Percentiles rank a stretch among this genome's conserved stretches.
These are phyloP conservation scores for Albula goreensis DNA, from an alignment of 2,113 vertebrate species.

Conservation along the genomic window DNA sequence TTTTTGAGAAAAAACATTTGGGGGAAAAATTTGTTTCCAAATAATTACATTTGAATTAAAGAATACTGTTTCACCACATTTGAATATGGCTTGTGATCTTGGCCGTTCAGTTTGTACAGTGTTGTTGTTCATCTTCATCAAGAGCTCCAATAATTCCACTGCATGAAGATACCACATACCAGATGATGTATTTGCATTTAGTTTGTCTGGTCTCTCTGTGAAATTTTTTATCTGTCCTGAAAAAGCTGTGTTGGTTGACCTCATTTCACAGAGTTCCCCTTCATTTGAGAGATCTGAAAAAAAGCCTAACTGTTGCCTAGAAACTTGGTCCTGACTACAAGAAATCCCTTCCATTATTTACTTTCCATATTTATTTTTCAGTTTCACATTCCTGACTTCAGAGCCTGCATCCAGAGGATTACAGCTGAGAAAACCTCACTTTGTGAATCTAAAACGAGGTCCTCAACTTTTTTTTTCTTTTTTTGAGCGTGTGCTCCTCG, in stretches of 20 bases:
- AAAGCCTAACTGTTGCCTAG: slow-evolving; percentile 67
- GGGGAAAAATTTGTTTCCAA: too few species aligned
- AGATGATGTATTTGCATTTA: neutral
- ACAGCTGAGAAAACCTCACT: slow-evolving; percentile 50
- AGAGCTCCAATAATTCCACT: too few species aligned
- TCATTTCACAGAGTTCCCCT: slow-evolving; percentile 37
- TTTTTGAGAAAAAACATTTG: too few species aligned
- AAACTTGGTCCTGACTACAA: slow-evolving; percentile 66
- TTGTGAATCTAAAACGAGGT: neutral
- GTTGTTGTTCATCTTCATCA: too few species aligned
- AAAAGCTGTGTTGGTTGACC: slow-evolving; percentile 46
- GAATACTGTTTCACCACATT: too few species aligned
- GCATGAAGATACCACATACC: neutral
- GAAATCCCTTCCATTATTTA: slow-evolving; percentile 57
- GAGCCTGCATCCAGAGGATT: slow-evolving; percentile 45
- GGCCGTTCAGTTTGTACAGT: too few species aligned
- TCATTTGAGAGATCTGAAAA: slow-evolving; percentile 50
- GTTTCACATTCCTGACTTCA: slow-evolving; percentile 48
- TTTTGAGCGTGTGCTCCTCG: too few species aligned
- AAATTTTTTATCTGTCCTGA: slow-evolving; percentile 51
- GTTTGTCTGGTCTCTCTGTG: neutral
- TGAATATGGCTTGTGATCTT: too few species aligned
- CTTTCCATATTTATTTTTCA: slow-evolving; percentile 39
- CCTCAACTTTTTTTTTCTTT: too few species aligned
- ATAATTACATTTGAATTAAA: too few species aligned